These are phyloP conservation scores for Cydia strobilella DNA, from an alignment of 1,140 invertebrate genomes.

Conservation along the genomic window DNA sequence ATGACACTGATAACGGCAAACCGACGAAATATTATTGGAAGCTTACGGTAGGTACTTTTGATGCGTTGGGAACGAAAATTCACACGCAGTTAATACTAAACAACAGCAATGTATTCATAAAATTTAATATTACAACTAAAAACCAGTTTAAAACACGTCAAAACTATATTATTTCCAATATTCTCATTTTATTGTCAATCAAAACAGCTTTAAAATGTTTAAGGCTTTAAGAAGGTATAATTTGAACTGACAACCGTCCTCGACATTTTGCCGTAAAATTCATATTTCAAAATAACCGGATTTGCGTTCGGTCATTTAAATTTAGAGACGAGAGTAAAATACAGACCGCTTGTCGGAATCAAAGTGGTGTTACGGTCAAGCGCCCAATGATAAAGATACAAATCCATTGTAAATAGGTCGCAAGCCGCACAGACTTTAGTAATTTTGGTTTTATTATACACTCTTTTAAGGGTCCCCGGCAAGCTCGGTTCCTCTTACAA, in stretches of 20 bases:
- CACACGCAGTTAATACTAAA: background rate
- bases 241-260: conserved; percentile 12
- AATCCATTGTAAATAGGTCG: no score
- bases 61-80: no score
- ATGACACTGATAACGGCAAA: no score
- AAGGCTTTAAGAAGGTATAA: conserved; percentile 13
- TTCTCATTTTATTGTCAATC: conserved; percentile 5
- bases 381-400: no score
- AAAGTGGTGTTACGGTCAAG: no score
- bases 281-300: conserved; percentile 14
- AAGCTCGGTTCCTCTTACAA: no score
- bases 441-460: no score
- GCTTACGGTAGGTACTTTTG: no score
- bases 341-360: background rate
- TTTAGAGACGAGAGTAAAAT: background rate
- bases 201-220: background rate
- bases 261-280: conserved; percentile 12
- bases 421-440: no score
- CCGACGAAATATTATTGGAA: no score
- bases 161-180: background rate
- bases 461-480: no score
- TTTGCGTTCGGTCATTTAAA: background rate
- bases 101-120: background rate
- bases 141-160: background rate
- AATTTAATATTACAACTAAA: background rate